A percentile compares a stretch with the other conserved stretches of the same genome.
Conservation (phyloP, 2,888 invertebrate genomes). For the Elysia crispata region DNA sequence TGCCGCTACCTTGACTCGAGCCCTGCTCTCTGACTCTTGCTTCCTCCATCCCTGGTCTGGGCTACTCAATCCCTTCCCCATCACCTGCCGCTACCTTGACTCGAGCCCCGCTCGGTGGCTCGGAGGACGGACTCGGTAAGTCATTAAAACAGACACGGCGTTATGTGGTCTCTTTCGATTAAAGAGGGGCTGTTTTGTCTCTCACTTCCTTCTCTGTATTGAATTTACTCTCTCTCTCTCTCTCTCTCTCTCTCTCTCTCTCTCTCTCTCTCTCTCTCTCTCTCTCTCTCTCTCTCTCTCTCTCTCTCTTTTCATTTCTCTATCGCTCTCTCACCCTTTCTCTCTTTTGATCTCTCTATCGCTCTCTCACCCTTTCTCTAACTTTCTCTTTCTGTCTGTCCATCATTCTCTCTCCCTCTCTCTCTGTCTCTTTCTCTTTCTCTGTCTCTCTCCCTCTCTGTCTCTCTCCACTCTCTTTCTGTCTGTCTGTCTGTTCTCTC, state of each 20-base stretch:
- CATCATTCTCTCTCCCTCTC: background rate
- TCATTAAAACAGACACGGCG: no score
- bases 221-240: background rate
- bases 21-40: no score
- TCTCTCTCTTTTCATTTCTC: background rate
- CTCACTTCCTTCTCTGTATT: background rate
- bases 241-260: constrained; percentile 9
- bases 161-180: no score
- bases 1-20: no score
- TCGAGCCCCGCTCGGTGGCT: no score
- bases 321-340: background rate
- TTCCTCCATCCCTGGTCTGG: no score
- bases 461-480: background rate
- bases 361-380: background rate
- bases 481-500: no score
- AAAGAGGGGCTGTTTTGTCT: no score
- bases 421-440: background rate
- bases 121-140: no score
- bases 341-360: constrained; percentile 1
- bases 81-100: no score
- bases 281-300: background rate
- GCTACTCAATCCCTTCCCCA: no score
- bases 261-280: background rate
- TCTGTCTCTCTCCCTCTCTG: background rate
- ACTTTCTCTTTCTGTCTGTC: background rate